Percentiles rank a stretch among this genome's conserved stretches.
These are phyloP conservation scores for Erebia aethiops DNA, from an alignment of 2,888 invertebrate species.

Conservation along the genomic window DNA sequence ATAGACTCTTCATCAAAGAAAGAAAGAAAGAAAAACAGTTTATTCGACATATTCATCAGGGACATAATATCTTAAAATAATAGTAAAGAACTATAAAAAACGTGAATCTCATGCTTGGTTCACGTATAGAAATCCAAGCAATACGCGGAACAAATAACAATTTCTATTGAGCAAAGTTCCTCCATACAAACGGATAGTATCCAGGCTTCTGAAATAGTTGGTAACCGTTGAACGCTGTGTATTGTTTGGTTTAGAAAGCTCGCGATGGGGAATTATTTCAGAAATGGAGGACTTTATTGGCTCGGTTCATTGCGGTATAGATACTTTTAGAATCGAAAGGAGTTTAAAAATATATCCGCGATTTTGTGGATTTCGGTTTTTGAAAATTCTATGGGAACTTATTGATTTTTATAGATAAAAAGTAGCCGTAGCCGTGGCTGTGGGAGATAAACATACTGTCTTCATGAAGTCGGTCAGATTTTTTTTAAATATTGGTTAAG, in stretches of 20 bases:
- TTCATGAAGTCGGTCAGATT: too few relatives aligned
- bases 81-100: not conserved
- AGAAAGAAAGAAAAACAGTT: too few relatives aligned
- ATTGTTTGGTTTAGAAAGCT: conserved; percentile 42
- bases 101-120: conserved; percentile 1
- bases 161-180: conserved; percentile 20
- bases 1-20: too few relatives aligned
- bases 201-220: conserved; percentile 33
- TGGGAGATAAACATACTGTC: too few relatives aligned
- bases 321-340: not conserved
- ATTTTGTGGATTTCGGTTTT: too few relatives aligned
- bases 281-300: conserved; percentile 18
- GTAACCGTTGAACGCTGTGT: conserved; percentile 30
- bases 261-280: conserved; percentile 40
- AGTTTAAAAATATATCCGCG: not conserved
- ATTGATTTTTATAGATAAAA: too few relatives aligned
- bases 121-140: conserved; percentile 15
- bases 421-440: too few relatives aligned
- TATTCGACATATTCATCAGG: too few relatives aligned
- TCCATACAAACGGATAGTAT: conserved; percentile 31
- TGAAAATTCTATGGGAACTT: too few relatives aligned
- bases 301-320: conserved; percentile 22
- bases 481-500: too few relatives aligned
- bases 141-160: conserved; percentile 21
- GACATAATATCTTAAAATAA: too few relatives aligned